Conservation (phyloP, 2,113 vertebrate genomes). For the Charadrius vociferus region DNA sequence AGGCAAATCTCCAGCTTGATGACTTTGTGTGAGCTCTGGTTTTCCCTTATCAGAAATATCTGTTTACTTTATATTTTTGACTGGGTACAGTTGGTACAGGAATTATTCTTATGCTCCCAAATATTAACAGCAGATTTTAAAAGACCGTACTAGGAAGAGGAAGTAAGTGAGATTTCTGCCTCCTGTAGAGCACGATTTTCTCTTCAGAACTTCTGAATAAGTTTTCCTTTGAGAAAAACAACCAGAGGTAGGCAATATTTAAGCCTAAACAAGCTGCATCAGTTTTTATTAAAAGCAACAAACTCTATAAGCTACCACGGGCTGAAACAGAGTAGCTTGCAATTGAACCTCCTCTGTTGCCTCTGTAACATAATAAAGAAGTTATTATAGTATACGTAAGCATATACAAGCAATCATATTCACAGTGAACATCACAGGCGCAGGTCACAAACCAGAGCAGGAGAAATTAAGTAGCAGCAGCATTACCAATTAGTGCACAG, state of each 20-base stretch:
- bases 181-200: background rate
- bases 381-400: background rate
- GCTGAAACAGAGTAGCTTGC: background rate
- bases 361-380: background rate
- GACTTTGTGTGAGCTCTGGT: background rate
- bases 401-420: background rate
- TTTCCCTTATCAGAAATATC: background rate
- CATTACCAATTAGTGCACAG: background rate
- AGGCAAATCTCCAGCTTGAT: background rate
- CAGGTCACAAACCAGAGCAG: background rate
- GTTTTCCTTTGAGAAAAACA: background rate
- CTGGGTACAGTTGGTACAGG: background rate
- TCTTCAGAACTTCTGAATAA: background rate
- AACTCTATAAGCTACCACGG: background rate
- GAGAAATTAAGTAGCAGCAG: background rate
- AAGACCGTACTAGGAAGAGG: background rate
- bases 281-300: background rate
- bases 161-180: background rate
- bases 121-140: background rate
- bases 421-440: background rate
- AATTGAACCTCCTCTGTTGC: background rate
- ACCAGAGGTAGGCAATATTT: background rate
- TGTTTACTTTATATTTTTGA: background rate
- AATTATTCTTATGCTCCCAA: background rate
- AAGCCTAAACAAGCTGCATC: background rate